These are phyloP conservation scores for Steinernema feltiae DNA, from an alignment of 1,140 invertebrate genomes.

Conservation along the genomic window DNA sequence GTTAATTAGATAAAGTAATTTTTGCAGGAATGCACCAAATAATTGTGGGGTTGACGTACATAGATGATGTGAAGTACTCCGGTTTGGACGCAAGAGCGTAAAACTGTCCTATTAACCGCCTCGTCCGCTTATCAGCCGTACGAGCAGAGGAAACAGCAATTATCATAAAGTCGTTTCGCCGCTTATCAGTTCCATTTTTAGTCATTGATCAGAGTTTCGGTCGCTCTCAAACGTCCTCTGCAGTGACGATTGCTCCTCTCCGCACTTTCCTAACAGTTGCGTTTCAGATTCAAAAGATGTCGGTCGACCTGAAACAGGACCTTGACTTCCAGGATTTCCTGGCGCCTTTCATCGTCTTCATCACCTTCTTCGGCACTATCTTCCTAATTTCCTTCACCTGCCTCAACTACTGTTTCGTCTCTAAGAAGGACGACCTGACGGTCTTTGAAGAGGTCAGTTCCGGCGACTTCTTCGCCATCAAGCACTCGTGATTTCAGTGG, in stretches of 20 bases:
- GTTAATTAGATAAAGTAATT: too few relatives aligned
- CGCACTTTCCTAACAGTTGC: neutral
- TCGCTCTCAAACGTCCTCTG: too few relatives aligned
- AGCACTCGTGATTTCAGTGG: neutral
- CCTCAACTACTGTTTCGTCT: constrained; percentile 28
- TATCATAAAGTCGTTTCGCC: neutral
- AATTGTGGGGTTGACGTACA: too few relatives aligned
- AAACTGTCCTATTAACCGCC: neutral
- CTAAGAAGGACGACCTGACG: constrained; percentile 31
- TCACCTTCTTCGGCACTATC: constrained; percentile 24
- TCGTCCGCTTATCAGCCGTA: neutral
- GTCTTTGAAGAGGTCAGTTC: constrained; percentile 32
- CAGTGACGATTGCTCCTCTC: neutral
- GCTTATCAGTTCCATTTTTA: neutral
- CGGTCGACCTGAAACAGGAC: constrained; percentile 19
- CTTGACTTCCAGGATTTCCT: constrained; percentile 29
- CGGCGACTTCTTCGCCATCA: neutral
- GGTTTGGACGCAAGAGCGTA: too few relatives aligned
- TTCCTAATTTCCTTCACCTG: constrained; percentile 30
- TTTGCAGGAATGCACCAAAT: too few relatives aligned
- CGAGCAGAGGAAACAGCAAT: neutral
- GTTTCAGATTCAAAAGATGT: neutral
- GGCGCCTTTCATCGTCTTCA: constrained; percentile 20
- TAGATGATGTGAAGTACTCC: too few relatives aligned
- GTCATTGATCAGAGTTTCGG: too few relatives aligned